These are phyloP conservation scores for Corythoichthys intestinalis DNA, from an alignment of 2,113 vertebrate genomes.

Conservation along the genomic window DNA sequence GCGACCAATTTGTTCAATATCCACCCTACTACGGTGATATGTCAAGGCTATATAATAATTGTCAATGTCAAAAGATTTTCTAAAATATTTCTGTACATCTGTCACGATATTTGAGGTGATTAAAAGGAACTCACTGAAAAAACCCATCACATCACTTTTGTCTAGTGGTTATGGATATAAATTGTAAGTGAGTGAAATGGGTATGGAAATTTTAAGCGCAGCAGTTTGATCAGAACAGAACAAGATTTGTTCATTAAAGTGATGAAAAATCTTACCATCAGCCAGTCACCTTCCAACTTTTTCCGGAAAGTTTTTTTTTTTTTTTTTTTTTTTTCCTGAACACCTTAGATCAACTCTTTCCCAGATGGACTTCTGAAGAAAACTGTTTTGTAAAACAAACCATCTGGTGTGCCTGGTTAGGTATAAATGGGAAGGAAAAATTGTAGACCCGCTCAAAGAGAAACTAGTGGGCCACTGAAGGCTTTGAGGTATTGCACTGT, in stretches of 20 bases:
- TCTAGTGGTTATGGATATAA: neutral
- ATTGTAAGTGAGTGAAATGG: neutral
- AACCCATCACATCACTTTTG: neutral
- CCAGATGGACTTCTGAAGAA: neutral
- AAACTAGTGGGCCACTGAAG: conserved; percentile 13
- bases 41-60: neutral
- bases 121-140: neutral
- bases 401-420: conserved; percentile 10
- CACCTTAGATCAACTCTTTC: conserved; percentile 25
- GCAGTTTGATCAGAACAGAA: neutral
- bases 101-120: neutral
- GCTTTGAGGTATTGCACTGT: conserved; percentile 30
- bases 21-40: neutral
- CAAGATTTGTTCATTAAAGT: neutral
- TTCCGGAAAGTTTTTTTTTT: conserved; percentile 1
- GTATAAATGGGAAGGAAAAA: conserved; percentile 20
- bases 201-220: neutral
- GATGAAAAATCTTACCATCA: neutral
- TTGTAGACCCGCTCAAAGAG: conserved; percentile 18
- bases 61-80: neutral
- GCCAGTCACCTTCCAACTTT: neutral
- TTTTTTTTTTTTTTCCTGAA: neutral
- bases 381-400: conserved; percentile 4
- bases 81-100: neutral
- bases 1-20: neutral